phyloP scores from a whole-genome alignment of 2,797 vertebrate genomes.

The Chelonia mydas region DNA sequence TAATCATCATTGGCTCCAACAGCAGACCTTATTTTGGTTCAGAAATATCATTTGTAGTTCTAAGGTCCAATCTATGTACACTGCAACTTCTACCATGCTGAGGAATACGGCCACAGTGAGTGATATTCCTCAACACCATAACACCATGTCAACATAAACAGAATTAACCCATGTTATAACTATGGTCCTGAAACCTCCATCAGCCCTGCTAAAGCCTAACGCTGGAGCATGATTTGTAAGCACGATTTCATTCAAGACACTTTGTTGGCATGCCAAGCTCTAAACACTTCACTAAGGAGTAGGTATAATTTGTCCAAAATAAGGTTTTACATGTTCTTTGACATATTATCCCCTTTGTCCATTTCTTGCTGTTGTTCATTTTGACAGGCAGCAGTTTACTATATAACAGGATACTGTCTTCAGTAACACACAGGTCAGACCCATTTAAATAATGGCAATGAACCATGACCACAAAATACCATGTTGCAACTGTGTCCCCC shows the following conservation, averaged over 20 bases:
- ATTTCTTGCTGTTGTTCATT: not conserved
- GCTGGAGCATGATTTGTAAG: not conserved
- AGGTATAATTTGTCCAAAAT: not conserved
- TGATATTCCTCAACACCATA: not conserved
- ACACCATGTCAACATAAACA: not conserved
- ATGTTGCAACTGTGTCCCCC: not conserved
- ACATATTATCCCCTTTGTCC: not conserved
- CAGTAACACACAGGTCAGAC: not conserved
- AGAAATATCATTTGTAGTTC: not conserved
- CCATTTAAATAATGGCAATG: not conserved
- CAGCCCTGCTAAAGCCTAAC: not conserved
- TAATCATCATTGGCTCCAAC: not conserved
- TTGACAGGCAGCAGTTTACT: not conserved
- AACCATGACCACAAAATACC: not conserved
- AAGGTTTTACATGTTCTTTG: not conserved
- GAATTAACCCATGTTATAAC: not conserved
- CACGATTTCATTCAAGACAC: not conserved
- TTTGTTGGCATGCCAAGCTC: not conserved
- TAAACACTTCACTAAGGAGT: not conserved
- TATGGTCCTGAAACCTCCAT: not conserved
- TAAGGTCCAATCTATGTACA: not conserved
- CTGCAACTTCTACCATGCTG: not conserved
- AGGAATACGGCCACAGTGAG: not conserved
- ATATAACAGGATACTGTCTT: not conserved
- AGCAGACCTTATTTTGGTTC: not conserved